Conservation (phyloP, 2,797 vertebrate genomes). For the Hypotaenidia philippensis region DNA sequence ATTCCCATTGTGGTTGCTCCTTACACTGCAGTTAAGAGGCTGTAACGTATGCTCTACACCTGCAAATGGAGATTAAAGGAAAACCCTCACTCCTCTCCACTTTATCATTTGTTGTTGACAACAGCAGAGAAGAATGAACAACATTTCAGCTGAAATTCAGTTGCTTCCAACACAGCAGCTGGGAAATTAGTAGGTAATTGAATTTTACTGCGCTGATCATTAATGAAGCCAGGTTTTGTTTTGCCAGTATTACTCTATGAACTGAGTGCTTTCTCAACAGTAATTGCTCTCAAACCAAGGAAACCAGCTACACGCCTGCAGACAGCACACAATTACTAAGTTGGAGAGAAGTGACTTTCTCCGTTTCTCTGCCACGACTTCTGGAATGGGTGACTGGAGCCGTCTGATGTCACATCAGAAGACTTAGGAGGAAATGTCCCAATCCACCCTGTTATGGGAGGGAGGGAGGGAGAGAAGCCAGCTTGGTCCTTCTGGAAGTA, state of each 20-base stretch:
- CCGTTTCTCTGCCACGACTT: not conserved
- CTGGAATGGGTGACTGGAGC: slow-evolving; percentile 22
- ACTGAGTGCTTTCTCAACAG: not conserved
- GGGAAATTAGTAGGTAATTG: not conserved
- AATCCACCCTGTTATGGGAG: not conserved
- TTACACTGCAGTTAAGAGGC: not conserved
- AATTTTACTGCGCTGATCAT: not conserved
- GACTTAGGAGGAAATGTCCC: not conserved
- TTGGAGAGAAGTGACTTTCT: not conserved
- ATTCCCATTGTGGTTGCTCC: not conserved
- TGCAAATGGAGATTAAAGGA: not conserved
- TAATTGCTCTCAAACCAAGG: slow-evolving; percentile 24
- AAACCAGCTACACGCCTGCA: not conserved
- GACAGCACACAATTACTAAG: not conserved
- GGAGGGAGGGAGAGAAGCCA: not conserved
- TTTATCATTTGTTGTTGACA: slow-evolving; percentile 8
- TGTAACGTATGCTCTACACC: not conserved
- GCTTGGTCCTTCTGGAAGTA: not conserved
- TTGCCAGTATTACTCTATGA: not conserved
- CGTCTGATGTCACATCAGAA: not conserved
- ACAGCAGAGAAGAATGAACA: not conserved
- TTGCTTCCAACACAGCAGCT: not conserved
- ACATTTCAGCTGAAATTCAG: not conserved
- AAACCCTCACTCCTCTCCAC: not conserved
- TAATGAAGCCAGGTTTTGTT: slow-evolving; percentile 13